These are phyloP conservation scores for Bucorvus abyssinicus DNA, from an alignment of 2,797 vertebrate genomes.

Conservation along the genomic window DNA sequence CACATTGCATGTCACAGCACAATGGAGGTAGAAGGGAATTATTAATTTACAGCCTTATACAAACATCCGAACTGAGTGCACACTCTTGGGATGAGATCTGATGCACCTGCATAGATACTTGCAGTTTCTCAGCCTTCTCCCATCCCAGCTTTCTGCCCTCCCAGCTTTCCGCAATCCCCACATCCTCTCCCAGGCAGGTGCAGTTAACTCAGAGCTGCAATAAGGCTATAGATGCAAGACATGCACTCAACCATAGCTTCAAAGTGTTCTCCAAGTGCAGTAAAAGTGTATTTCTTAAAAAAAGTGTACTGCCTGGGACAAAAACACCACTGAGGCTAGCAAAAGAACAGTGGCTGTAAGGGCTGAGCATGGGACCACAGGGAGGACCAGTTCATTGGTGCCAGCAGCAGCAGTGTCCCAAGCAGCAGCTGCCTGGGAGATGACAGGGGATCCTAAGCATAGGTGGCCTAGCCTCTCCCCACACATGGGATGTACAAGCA, in stretches of 20 bases:
- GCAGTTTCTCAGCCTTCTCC: neutral
- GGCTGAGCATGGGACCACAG: rapidly evolving
- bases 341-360: rapidly evolving
- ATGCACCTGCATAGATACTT: neutral
- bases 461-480: rapidly evolving
- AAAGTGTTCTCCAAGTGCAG: neutral
- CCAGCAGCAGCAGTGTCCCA: neutral
- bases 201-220: neutral
- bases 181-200: neutral
- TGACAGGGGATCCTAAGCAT: neutral
- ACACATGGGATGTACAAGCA: rapidly evolving
- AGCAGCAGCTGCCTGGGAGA: neutral
- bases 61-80: neutral
- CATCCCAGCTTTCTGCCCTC: neutral
- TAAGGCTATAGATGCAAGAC: neutral
- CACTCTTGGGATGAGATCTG: neutral
- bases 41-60: neutral
- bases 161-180: neutral
- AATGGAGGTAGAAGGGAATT: neutral
- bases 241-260: rapidly evolving
- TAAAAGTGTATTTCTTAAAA: neutral
- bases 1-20: neutral
- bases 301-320: neutral
- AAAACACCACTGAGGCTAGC: neutral
- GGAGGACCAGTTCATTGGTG: neutral